Conservation (phyloP, 2,113 vertebrate species). For the Microcebus jonahi region DNA sequence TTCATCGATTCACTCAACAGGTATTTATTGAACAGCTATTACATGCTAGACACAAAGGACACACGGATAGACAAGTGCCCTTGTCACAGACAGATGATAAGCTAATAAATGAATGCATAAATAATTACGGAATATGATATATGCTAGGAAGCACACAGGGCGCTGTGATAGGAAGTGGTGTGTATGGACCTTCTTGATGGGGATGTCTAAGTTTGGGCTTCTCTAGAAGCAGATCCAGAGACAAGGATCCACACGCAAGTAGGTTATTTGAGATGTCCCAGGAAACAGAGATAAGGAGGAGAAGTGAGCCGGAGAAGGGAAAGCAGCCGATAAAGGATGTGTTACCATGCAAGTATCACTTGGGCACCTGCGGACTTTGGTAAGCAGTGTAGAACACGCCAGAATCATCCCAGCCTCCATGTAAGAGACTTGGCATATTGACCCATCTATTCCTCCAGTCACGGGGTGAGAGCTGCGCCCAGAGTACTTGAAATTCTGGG, state of each 20-base stretch:
- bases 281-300: background rate
- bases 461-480: background rate
- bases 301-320: background rate
- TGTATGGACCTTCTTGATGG: background rate
- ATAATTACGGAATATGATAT: rapidly evolving
- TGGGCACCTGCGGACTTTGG: background rate
- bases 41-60: background rate
- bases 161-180: background rate
- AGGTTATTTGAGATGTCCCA: background rate
- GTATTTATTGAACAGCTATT: background rate
- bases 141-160: background rate
- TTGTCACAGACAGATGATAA: background rate
- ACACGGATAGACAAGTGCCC: background rate
- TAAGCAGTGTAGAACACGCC: background rate
- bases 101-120: background rate
- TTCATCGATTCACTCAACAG: background rate
- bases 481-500: background rate
- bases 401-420: background rate
- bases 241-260: rapidly evolving
- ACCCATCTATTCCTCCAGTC: background rate
- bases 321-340: rapidly evolving
- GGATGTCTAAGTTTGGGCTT: background rate
- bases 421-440: too few relatives aligned
- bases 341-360: rapidly evolving
- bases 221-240: background rate